Percentiles rank a stretch among this genome's conserved stretches.
Evolutionary conservation across 1,140 invertebrate genomes (phyloP).

Genomic region (Lepidostoma basale): DNA sequence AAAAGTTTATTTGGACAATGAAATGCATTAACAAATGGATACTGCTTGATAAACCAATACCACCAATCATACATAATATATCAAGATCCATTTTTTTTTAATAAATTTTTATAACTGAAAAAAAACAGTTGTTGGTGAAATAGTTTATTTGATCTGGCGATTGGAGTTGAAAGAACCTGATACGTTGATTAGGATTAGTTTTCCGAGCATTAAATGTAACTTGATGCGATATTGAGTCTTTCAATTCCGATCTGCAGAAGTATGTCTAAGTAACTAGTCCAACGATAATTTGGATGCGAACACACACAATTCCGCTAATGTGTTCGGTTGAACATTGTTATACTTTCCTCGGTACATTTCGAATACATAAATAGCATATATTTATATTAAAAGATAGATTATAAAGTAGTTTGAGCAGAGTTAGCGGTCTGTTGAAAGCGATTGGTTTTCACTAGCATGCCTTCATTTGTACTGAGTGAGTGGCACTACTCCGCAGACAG

Average conservation of each 20-base stretch:
- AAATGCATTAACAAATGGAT: no score
- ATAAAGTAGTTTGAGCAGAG: constrained; percentile 37
- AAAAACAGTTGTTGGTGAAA: constrained; percentile 29
- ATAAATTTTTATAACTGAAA: constrained; percentile 25
- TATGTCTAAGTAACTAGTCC: constrained; percentile 10
- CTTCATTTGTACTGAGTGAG: constrained; percentile 42
- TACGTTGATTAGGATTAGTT: no score
- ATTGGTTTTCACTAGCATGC: constrained; percentile 47
- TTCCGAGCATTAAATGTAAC: no score
- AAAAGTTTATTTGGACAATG: no score
- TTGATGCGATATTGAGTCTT: no score
- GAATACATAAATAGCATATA: constrained; percentile 35
- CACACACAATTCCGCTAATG: constrained; percentile 19
- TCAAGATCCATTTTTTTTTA: no score
- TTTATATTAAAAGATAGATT: constrained; percentile 39
- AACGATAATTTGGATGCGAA: constrained; percentile 24
- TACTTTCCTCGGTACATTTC: constrained; percentile 39
- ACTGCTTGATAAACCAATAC: no score
- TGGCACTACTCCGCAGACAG: constrained; percentile 1
- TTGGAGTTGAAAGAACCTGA: no score
- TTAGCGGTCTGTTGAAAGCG: constrained; percentile 45
- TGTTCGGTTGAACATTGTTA: constrained; percentile 35
- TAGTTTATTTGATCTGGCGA: constrained; percentile 34
- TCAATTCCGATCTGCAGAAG: no score
- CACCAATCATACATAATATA: no score